Base-by-base conservation (phyloP, 2,113 vertebrate genomes). In the Mellivora capensis region DNA sequence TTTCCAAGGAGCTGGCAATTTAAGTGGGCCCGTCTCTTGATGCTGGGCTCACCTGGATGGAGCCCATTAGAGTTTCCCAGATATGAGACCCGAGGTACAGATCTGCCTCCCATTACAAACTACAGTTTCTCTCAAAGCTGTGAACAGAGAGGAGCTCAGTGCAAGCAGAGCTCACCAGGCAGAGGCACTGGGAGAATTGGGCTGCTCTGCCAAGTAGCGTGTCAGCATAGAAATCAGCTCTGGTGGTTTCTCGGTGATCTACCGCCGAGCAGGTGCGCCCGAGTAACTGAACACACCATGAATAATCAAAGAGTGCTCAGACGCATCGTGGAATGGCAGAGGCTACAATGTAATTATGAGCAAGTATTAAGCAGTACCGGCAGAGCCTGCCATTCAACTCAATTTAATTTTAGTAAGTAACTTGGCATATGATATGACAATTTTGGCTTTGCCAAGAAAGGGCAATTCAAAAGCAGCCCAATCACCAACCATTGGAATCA, bases 391-490 rank as follows among this genome's bases (percentile, higher is more conserved):
- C n/a, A 39, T 81, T 88, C 93, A 90, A 90, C n/a, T 94, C 67
- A 82, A 62, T 69, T 87, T 86, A 90, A 71, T 69, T 91, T 86
- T 14, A 83, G 52, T 86, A 95, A 92, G 84, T 94, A 69, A 97
- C 83, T 87, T 95, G 80, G 31, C 47, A 74, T 62, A 49, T 49
- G 31, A 59, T 67, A 64, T 83, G 34, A 79, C 57, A 74, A 57
- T 61, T 89, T 94, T 85, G 85, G 29, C 77, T 97, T 96, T 96
- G 27, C 82, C 74, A 96, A 91, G 71, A 90, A 95, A 80, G 71
- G 27, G 27, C 1, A 57, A 79, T 94, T 97, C 71, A 88, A 72
- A 87, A 96, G 52, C 39, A 95, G 84, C 61, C 29, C 20, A 7
- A 69, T 31, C 54, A 76, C 83, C 37, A 90, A 54, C 11, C 2